Evolutionary conservation across 2,113 vertebrate genomes (phyloP), one percentile per base, ranked within the genome.

Genomic region (Corythornis vintsioides): DNA sequence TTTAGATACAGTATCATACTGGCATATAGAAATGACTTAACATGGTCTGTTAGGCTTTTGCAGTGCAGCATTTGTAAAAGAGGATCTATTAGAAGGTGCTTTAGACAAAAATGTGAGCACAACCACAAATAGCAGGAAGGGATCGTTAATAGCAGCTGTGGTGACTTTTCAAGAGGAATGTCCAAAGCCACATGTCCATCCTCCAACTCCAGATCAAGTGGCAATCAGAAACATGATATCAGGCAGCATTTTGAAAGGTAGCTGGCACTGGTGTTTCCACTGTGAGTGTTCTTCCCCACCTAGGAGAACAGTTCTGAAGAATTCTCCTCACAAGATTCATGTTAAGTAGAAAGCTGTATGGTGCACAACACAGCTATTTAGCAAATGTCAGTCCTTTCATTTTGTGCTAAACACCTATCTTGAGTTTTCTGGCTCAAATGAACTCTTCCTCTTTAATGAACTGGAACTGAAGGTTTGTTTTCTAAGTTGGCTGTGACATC

Each of bases 261-360:
- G 4, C 24, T 0, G 0, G 8, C 7, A 20, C 16, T 56, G 53
- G 10, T 0, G 2, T 79, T 88, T 74, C 20, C 33, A 28, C 15
- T 25, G 24, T 1, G 1, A 17, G 4, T 19, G 29, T 53, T 28
- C 22, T 8, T n/a, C 7, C 11, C 7, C 5, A 24, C 13, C 2
- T n/a, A 57, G 17, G 20, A 74, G 1, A 33, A 19, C 12, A 21
- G 40, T 20, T 43, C 19, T 42, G 70, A 40, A 74, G 43, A 72
- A 11, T 8, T 10, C 12, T 59, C 20, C 45, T 59, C 0, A 3
- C 42, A 25, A 55, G 69, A 35, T 13, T 38, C 24, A 70, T 42
- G 4, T 5, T 71, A 20, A 31, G 31, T 31, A 47, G 59, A 31
- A 83, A 47, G 38, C 42, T 33, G 14, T 60, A n/a, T 1, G 0